Conservation (phyloP, 2,888 invertebrate species). For the Chironomus tentans region DNA sequence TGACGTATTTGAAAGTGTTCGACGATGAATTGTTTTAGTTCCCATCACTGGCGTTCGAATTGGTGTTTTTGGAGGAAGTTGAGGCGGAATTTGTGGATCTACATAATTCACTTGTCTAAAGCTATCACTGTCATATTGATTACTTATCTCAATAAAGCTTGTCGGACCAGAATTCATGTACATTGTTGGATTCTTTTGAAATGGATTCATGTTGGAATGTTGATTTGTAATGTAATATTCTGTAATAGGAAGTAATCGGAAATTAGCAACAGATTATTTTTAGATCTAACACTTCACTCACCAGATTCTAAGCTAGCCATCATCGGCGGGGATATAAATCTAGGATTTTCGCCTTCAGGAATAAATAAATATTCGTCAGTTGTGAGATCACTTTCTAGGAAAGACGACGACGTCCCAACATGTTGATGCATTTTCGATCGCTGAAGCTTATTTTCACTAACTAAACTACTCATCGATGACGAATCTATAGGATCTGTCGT, state of each 20-base stretch:
- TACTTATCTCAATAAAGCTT: neutral
- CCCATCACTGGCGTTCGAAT: conserved; percentile 42
- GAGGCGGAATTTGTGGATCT: neutral
- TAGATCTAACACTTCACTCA: neutral
- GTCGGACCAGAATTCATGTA: conserved; percentile 1
- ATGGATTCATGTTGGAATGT: conserved; percentile 19
- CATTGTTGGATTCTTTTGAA: neutral
- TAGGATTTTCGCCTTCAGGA: conserved; percentile 1
- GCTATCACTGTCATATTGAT: neutral
- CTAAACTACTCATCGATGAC: conserved; percentile 40
- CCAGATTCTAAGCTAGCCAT: neutral
- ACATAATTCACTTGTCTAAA: neutral
- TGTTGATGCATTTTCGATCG: neutral
- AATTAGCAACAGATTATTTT: neutral
- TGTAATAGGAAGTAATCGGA: neutral
- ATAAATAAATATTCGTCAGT: conserved; percentile 29
- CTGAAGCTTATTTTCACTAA: conserved; percentile 37
- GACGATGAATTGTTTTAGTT: conserved; percentile 50
- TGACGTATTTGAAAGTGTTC: conserved; percentile 70
- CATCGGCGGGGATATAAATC: neutral
- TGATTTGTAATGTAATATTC: neutral
- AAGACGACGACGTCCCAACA: conserved; percentile 5
- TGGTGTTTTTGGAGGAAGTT: conserved; percentile 24
- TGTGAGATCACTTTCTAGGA: conserved; percentile 29
- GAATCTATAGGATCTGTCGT: conserved; percentile 35